phyloP scores from a whole-genome alignment of 2,113 vertebrate species.

The Cranoglanis bouderius region DNA sequence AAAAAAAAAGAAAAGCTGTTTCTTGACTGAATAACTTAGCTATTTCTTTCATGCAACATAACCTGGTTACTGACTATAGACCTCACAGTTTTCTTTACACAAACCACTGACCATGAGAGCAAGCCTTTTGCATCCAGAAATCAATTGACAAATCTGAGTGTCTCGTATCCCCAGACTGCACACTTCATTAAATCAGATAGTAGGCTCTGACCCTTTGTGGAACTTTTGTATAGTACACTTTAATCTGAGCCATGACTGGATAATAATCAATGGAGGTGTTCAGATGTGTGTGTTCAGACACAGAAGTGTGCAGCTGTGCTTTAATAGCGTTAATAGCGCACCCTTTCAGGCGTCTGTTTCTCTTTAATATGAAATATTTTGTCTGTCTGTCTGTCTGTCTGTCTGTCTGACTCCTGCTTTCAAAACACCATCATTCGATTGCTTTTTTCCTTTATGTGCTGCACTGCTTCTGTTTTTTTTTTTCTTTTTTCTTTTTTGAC shows the following conservation, averaged over 20 bases:
- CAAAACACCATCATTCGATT: neutral
- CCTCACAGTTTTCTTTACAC: neutral
- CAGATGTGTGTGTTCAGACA: slow-evolving; percentile 3
- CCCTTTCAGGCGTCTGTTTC: slow-evolving; percentile 4
- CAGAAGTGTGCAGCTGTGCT: slow-evolving; percentile 22
- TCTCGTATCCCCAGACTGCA: neutral
- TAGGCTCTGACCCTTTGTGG: neutral
- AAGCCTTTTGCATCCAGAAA: neutral
- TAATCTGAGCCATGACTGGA: neutral
- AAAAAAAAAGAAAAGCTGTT: neutral
- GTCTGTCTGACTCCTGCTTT: neutral
- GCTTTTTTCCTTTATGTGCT: slow-evolving; percentile 21
- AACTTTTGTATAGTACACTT: neutral
- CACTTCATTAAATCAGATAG: neutral
- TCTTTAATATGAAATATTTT: slow-evolving; percentile 21
- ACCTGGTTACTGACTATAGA: neutral
- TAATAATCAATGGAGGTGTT: neutral
- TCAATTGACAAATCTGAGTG: neutral
- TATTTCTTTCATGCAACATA: neutral
- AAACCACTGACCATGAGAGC: neutral
- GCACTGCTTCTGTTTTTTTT: slow-evolving; percentile 10
- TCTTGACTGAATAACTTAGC: neutral
- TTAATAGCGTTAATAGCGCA: slow-evolving; percentile 19
- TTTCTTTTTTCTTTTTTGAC: slow-evolving; percentile 39
- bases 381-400: neutral